Evolutionary conservation across 1,140 invertebrate species (phyloP), one percentile per base, ranked within the genome.

Genomic region (Drosophila equinoxialis): DNA sequence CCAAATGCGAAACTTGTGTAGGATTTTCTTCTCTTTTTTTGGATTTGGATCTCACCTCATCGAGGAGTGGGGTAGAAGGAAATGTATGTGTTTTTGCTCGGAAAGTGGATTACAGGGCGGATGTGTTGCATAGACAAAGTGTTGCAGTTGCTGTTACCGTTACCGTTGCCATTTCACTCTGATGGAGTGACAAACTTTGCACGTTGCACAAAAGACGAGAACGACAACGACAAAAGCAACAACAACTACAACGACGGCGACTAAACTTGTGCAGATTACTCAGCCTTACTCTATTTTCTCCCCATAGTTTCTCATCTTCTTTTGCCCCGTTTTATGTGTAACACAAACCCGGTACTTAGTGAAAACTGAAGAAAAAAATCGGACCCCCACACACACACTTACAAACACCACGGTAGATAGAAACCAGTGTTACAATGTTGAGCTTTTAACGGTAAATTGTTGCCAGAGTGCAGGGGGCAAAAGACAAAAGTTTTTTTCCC

Each of bases 361-460:
- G 83, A 87, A 86, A 86, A 86, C 79, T 83, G 83, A 87, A 83
- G 45, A 17, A 48, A 48, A 51, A 51, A 51, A 51, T 23, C 8
- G 2, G 8, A 3, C 14, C 14, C 41, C 23, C 7, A 51, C 7
- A 51, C 2, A 23, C 8, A 51, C 7, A 51, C 7, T 23, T 1
- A 23, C 8, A 51, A 1, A 51, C n/a, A 14, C 8, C 17, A 51
- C 20, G 45, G 45, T 51, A 17, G 17, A 51, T 4, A 87, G 13
- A 87, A 86, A 87, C 83, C 83, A 87, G 83, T 87, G 83, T 86
- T 70, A 86, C 83, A 86, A 82, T 86, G 83, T 86, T 86, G 79
- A 80, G 83, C 83, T 86, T 76, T 86, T 86, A 82, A 79, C 83
- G 76, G 73, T 87, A 86, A 86, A 86, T 86, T 86, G 83, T 86